Percentiles rank a stretch among this genome's conserved stretches.
Evolutionary conservation across 1,140 invertebrate species (phyloP).

Genomic region (Prorops nasuta): DNA sequence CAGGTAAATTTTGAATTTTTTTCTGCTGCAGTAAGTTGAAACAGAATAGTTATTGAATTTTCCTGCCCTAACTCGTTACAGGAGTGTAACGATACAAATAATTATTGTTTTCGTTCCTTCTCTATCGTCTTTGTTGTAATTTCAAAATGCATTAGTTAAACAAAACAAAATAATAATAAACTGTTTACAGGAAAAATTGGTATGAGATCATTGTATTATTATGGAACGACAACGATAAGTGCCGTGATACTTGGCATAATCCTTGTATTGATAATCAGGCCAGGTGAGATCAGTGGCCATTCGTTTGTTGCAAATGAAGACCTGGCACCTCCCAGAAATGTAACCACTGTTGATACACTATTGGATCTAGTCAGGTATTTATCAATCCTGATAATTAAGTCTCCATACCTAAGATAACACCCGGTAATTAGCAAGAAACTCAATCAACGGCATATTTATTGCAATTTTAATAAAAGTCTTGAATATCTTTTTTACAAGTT

Average conservation of each 20-base stretch:
- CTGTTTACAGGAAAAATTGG: constrained; percentile 62
- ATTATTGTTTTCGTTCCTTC: background rate
- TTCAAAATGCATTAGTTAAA: background rate
- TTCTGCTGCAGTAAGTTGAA: constrained; percentile 12
- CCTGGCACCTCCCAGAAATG: constrained; percentile 58
- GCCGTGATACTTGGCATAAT: constrained; percentile 87
- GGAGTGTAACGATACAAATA: background rate
- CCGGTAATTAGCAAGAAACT: background rate
- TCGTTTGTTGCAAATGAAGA: constrained; percentile 20
- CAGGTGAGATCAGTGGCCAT: constrained; percentile 59
- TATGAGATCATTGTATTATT: constrained; percentile 81
- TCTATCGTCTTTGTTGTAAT: constrained; percentile 1
- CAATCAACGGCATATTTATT: too few species aligned
- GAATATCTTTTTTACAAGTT: too few species aligned
- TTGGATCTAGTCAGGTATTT: constrained; percentile 88
- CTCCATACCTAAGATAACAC: background rate
- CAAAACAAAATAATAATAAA: too few species aligned
- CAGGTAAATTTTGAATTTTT: constrained; percentile 60
- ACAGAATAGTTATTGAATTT: background rate
- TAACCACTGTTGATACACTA: constrained; percentile 86
- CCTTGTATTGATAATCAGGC: constrained; percentile 80
- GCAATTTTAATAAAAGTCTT: too few species aligned
- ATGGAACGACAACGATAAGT: constrained; percentile 85
- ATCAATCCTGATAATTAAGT: background rate
- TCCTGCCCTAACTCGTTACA: background rate